Evolutionary conservation across 1,140 invertebrate genomes (phyloP).

Genomic region (Anthonomus grandis): DNA sequence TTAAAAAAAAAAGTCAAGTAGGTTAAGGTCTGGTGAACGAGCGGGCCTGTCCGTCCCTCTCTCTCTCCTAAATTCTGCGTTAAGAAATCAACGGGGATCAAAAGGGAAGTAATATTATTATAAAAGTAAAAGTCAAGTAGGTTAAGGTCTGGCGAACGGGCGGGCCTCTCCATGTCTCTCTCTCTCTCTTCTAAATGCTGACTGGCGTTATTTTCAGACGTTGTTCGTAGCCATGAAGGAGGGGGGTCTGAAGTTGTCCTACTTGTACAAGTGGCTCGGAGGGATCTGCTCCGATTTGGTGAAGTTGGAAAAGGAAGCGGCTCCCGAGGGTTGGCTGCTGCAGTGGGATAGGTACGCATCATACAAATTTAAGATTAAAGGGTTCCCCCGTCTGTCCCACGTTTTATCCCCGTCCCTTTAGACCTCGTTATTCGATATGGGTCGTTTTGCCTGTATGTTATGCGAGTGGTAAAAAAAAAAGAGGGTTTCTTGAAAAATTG

Average conservation of each 20-base stretch:
- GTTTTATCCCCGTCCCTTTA: neutral
- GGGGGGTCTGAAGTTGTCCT: slow-evolving; percentile 56
- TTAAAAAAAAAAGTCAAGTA: too few species aligned
- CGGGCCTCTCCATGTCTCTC: too few species aligned
- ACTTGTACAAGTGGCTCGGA: slow-evolving; percentile 59
- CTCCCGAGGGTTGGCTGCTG: slow-evolving; percentile 66
- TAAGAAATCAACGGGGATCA: too few species aligned
- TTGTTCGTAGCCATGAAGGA: slow-evolving; percentile 60
- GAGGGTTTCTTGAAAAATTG: too few species aligned
- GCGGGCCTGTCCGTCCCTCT: too few species aligned
- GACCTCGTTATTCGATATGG: neutral
- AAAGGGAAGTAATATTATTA: too few species aligned
- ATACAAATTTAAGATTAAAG: neutral
- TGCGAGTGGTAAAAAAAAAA: too few species aligned
- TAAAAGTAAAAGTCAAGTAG: too few species aligned
- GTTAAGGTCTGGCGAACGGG: too few species aligned
- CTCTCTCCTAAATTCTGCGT: too few species aligned
- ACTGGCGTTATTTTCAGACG: slow-evolving; percentile 54
- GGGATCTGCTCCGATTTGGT: slow-evolving; percentile 58
- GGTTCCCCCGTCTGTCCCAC: neutral
- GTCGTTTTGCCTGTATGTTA: too few species aligned
- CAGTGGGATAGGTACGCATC: slow-evolving; percentile 71
- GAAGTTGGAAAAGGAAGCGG: slow-evolving; percentile 59
- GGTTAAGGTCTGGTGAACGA: too few species aligned
- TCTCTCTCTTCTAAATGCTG: neutral